phyloP scores from a whole-genome alignment of 2,797 vertebrate species.

The Euphonia xanthogaster region DNA sequence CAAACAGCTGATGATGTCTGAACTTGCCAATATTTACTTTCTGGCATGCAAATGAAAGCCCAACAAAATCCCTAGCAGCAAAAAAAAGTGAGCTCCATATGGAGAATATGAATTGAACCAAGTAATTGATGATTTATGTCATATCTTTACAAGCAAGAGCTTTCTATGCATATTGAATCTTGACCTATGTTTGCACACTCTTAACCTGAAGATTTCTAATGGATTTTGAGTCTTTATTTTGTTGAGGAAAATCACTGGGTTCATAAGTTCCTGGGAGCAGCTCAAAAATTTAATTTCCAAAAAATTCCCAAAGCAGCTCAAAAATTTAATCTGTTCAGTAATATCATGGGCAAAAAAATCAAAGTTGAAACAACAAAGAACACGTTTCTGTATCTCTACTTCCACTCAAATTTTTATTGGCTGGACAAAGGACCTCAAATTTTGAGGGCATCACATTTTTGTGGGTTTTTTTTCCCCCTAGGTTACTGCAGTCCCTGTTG shows the following conservation, averaged over 20 bases:
- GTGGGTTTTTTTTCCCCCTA: rapidly evolving
- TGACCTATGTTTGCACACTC: background rate
- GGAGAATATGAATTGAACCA: background rate
- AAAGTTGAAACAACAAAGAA: background rate
- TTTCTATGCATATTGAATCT: background rate
- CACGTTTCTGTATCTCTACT: background rate
- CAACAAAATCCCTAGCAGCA: background rate
- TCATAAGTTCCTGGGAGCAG: background rate
- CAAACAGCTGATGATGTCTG: background rate
- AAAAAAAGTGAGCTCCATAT: background rate
- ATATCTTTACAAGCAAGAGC: background rate
- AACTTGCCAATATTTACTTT: background rate
- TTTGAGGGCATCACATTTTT: background rate
- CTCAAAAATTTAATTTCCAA: background rate
- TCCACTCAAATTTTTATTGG: background rate
- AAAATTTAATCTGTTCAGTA: background rate
- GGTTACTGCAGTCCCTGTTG: background rate
- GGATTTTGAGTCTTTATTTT: background rate
- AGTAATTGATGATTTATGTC: background rate
- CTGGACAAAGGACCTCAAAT: background rate
- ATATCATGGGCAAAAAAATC: background rate
- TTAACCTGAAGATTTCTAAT: background rate
- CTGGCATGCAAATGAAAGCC: background rate
- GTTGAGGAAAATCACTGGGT: background rate
- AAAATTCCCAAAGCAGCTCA: background rate